phyloP scores from a whole-genome alignment of 2,113 vertebrate species.

The Gymnogyps californianus region DNA sequence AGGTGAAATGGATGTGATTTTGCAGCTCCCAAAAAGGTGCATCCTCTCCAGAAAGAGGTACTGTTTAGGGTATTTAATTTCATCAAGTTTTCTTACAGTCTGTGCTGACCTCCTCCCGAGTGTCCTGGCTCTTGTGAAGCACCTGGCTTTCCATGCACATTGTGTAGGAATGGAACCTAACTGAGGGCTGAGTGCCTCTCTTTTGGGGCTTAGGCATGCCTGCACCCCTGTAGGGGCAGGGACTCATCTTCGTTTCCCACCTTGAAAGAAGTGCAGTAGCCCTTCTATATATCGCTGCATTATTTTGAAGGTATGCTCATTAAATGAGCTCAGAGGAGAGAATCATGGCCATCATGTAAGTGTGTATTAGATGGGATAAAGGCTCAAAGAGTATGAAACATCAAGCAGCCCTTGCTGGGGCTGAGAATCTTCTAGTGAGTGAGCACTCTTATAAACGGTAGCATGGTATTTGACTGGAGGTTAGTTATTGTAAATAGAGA shows the following conservation, averaged over 20 bases:
- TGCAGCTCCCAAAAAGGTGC: background rate
- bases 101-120: background rate
- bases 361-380: background rate
- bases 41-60: background rate
- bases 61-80: background rate
- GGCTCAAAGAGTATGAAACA: background rate
- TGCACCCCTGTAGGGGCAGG: background rate
- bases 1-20: background rate
- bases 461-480: background rate
- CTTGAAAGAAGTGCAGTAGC: background rate
- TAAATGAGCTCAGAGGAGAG: background rate
- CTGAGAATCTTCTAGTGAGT: background rate
- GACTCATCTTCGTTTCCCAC: background rate
- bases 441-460: background rate
- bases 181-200: background rate
- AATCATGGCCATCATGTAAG: background rate
- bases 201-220: background rate
- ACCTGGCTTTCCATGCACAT: background rate
- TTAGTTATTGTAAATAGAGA: background rate
- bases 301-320: background rate
- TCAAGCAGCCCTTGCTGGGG: background rate
- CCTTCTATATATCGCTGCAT: fast-evolving
- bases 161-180: background rate
- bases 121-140: background rate
- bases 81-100: background rate